Evolutionary conservation across 1,140 invertebrate species (phyloP).

Genomic region (Drosophila oshimai): DNA sequence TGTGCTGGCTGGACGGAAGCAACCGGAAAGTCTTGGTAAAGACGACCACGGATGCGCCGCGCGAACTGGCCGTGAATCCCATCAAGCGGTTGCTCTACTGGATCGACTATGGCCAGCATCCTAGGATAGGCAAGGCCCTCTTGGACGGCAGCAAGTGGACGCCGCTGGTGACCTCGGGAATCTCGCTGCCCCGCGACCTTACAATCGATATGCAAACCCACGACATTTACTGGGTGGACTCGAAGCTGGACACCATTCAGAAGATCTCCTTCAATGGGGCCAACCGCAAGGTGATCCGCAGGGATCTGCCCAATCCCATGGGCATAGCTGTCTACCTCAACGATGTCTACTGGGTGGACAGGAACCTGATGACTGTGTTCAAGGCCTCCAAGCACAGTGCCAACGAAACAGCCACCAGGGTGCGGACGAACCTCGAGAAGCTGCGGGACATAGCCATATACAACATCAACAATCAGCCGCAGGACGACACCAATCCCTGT

Average conservation of each 20-base stretch:
- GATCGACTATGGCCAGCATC: conserved; percentile 99
- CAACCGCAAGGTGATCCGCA: conserved; percentile 91
- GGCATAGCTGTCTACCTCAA: conserved; percentile 93
- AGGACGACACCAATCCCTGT: conserved; percentile 91
- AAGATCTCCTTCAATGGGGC: conserved; percentile 92
- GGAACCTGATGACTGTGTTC: conserved; percentile 94
- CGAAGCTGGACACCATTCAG: conserved; percentile 95
- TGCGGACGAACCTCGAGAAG: conserved; percentile 92
- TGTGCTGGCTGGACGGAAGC: conserved; percentile 94
- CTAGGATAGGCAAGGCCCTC: conserved; percentile 94
- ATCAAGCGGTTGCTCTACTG: conserved; percentile 96
- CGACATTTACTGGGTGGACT: conserved; percentile 99
- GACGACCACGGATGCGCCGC: conserved; percentile 95
- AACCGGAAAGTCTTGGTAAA: conserved; percentile 95
- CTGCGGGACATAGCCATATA: conserved; percentile 95
- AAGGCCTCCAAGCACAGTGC: conserved; percentile 91
- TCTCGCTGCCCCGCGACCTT: conserved; percentile 95
- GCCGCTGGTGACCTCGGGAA: conserved; percentile 94
- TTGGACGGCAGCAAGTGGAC: conserved; percentile 95
- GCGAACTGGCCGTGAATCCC: conserved; percentile 98
- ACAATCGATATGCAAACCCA: conserved; percentile 97
- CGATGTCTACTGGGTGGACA: conserved; percentile 97
- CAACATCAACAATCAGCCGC: conserved; percentile 93
- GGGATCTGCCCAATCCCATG: conserved; percentile 97
- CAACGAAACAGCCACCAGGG: conserved; percentile 87